Conservation (phyloP, 2,888 invertebrate species). For the Catonia carolina region DNA sequence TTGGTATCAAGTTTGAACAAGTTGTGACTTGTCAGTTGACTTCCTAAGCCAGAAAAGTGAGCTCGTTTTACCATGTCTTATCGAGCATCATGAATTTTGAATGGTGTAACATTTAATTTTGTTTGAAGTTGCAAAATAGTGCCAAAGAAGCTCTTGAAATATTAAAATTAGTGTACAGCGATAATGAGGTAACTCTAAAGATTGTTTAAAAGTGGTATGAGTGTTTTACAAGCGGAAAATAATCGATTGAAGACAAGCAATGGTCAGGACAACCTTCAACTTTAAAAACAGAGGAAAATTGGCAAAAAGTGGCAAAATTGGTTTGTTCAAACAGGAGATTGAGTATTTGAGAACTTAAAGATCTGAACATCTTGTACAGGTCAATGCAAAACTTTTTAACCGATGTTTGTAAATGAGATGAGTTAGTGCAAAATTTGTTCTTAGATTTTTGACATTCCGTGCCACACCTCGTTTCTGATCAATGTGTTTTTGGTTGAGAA, state of each 20-base stretch:
- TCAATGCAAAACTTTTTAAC: background rate
- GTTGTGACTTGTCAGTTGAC: background rate
- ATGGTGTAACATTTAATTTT: background rate
- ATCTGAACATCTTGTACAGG: background rate
- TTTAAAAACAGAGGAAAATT: background rate
- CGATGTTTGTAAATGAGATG: no score
- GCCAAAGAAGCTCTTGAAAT: slow-evolving; percentile 2
- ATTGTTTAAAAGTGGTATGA: slow-evolving; percentile 10
- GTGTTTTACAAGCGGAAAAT: background rate
- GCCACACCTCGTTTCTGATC: background rate
- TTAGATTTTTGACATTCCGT: no score
- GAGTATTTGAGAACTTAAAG: slow-evolving; percentile 1
- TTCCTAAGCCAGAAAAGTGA: background rate
- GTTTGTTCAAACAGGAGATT: background rate
- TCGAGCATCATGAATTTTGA: slow-evolving; percentile 3
- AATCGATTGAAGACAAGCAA: background rate
- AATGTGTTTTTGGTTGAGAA: no score
- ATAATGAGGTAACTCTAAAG: slow-evolving; percentile 5
- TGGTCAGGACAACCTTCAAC: background rate
- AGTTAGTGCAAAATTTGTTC: no score
- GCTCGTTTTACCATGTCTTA: background rate
- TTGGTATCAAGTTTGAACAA: background rate
- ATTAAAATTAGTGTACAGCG: background rate
- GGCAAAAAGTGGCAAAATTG: background rate
- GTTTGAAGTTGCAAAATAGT: slow-evolving; percentile 8